Conservation (phyloP, 1,140 invertebrate genomes). For the Triops longicaudatus region DNA sequence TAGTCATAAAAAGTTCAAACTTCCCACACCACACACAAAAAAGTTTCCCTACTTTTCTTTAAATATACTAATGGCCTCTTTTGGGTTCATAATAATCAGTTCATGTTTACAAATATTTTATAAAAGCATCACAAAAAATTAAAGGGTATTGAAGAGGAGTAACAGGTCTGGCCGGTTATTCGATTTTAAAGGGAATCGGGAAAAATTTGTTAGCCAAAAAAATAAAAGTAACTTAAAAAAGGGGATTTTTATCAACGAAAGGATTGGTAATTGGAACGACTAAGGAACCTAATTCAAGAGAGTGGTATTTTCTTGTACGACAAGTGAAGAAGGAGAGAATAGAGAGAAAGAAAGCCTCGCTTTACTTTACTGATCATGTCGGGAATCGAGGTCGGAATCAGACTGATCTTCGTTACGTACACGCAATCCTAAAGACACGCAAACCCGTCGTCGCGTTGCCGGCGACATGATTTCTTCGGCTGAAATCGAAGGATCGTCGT, state of each 20-base stretch:
- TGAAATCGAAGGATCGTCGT: slow-evolving; percentile 10
- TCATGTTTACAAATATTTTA: no score
- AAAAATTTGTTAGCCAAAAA: not conserved
- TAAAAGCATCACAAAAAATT: not conserved
- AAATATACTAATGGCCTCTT: no score
- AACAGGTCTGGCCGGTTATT: slow-evolving; percentile 27
- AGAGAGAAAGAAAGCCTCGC: not conserved
- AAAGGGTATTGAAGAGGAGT: slow-evolving; percentile 14
- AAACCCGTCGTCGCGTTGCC: not conserved
- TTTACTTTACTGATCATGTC: not conserved
- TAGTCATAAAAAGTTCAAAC: not conserved
- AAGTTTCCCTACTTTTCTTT: no score
- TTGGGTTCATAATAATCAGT: no score
- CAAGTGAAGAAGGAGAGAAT: not conserved
- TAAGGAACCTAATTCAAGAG: slow-evolving; percentile 15
- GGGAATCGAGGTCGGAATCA: not conserved
- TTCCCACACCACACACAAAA: no score
- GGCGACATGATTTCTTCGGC: slow-evolving; percentile 1
- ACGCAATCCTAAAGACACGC: not conserved
- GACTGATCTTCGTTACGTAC: slow-evolving; percentile 3
- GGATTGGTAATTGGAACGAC: not conserved
- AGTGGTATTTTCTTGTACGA: not conserved
- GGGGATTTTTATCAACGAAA: not conserved
- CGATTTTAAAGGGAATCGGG: slow-evolving; percentile 14
- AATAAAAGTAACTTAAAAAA: slow-evolving; percentile 6